Evolutionary conservation across 35 echinoderm and acorn worm species (phyloP).

Genomic region (Hemicentrotus pulcherrimus): DNA sequence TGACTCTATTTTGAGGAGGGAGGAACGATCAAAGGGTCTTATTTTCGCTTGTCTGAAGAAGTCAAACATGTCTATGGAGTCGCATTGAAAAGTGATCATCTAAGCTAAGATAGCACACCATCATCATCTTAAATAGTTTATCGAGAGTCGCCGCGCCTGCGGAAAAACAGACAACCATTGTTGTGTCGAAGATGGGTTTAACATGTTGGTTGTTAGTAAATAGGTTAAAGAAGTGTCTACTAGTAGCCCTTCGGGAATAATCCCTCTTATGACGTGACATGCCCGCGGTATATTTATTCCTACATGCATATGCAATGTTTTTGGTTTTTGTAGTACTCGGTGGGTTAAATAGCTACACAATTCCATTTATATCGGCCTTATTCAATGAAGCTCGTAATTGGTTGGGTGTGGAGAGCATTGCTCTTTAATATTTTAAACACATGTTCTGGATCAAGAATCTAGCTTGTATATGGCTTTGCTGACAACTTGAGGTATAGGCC

Average conservation of each 20-base stretch:
- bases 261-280: not conserved
- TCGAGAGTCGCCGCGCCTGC: not conserved
- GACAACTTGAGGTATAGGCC: too few relatives aligned
- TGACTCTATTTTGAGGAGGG: too few relatives aligned
- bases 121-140: slow-evolving; percentile 8
- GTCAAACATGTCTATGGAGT: not conserved
- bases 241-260: not conserved
- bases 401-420: not conserved
- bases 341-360: not conserved
- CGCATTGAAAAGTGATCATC: not conserved
- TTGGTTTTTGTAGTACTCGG: not conserved
- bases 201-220: not conserved
- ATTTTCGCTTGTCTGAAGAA: not conserved
- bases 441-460: not conserved
- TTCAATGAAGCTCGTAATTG: not conserved
- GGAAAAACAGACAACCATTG: not conserved
- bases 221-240: slow-evolving; percentile 1
- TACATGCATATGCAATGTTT: not conserved
- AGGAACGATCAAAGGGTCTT: not conserved
- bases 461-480: not conserved
- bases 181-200: not conserved
- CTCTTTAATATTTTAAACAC: not conserved
- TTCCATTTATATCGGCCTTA: not conserved
- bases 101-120: not conserved
- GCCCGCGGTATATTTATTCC: not conserved